Evolutionary conservation across 2,888 invertebrate genomes (phyloP), one percentile per base, ranked within the genome.

Genomic region (Hyposoter didymator): DNA sequence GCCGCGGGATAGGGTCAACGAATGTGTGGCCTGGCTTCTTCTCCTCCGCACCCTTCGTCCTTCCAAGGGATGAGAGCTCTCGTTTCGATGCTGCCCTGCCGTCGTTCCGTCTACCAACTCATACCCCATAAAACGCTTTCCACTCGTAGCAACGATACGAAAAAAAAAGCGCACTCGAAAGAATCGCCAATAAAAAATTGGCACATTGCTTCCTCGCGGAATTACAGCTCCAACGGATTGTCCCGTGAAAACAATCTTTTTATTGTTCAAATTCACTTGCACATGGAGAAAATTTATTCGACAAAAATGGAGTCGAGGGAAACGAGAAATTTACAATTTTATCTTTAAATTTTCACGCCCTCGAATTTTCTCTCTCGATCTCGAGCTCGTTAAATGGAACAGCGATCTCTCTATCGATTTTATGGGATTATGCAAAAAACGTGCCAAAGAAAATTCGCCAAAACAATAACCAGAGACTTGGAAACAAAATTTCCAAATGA

Each of bases 1-100:
- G 79, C 88, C 89, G 89, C 90, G 89, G 88, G 88, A 90, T 90
- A 88, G 88, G 86, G 88, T 87, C 89, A 85, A 89, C 89, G 89
- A 90, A 89, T 88, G 90, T 88, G 90, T 89, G 89, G 86, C 76
- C 78, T 80, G 84, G 80, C 87, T 87, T 87, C 88, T 87, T 83
- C 88, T 85, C 22, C n/a, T n/a, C n/a, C n/a, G n/a, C 45, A 28
- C 22, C 39, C 70, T 49, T 52, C 49, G 22, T n/a, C 28, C 59
- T 45, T 70, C 82, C 86, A 78, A 62, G 78, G 75, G 69, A 64
- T 78, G 72, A 82, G 79, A n/a, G 69, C 62, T 59, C 62, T 39
- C 64, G 47, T 67, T 79, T 72, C 72, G 62, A 72, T 47, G 35
- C 72, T 64, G 55, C 74, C 52, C 55, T n/a, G n/a, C n/a, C 78